Percentiles rank a stretch among this genome's conserved stretches.
Conservation (phyloP, 2,888 invertebrate genomes). For the Epiblema foenella region DNA sequence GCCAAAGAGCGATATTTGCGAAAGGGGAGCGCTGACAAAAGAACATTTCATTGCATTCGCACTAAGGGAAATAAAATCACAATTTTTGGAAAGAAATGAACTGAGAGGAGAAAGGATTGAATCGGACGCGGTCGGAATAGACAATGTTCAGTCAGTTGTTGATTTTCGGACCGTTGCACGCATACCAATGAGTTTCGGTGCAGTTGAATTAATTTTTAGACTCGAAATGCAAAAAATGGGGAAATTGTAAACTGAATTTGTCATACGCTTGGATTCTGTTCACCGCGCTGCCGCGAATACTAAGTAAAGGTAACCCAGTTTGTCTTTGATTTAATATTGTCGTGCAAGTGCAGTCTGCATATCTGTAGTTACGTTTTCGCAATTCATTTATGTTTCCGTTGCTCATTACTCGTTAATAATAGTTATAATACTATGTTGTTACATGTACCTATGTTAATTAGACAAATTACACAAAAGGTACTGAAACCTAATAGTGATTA, state of each 20-base stretch:
- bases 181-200: slow-evolving; percentile 66
- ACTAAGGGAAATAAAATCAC: slow-evolving; percentile 70
- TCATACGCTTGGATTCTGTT: slow-evolving; percentile 39
- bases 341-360: slow-evolving; percentile 11
- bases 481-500: background rate
- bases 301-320: slow-evolving; percentile 30
- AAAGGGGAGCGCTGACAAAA: slow-evolving; percentile 41
- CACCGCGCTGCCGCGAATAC: slow-evolving; percentile 17
- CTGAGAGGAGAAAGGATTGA: slow-evolving; percentile 76
- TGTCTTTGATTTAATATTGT: slow-evolving; percentile 32
- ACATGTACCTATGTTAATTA: background rate
- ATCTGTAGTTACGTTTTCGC: slow-evolving; percentile 5
- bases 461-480: no score
- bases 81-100: slow-evolving; percentile 74
- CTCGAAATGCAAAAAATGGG: slow-evolving; percentile 51
- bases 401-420: background rate
- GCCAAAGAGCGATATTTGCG: slow-evolving; percentile 34
- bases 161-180: slow-evolving; percentile 69
- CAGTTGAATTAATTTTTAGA: slow-evolving; percentile 63
- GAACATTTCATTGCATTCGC: slow-evolving; percentile 64
- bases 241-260: slow-evolving; percentile 42
- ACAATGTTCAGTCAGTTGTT: slow-evolving; percentile 66
- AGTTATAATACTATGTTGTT: background rate
- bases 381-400: slow-evolving; percentile 1
- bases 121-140: slow-evolving; percentile 66